phyloP scores from a whole-genome alignment of 2,113 vertebrate genomes.

The Leuciscus idus region DNA sequence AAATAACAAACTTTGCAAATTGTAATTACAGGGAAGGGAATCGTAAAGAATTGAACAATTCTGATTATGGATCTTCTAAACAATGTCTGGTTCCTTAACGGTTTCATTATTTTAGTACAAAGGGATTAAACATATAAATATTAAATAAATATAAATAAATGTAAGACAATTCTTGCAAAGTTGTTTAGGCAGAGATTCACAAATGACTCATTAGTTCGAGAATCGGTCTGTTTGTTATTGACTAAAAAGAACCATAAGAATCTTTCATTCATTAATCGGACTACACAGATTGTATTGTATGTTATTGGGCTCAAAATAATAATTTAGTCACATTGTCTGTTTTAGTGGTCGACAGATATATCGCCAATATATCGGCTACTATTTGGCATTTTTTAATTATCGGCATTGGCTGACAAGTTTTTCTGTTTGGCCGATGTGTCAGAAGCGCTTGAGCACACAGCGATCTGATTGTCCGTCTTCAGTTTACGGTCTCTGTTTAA shows the following conservation, averaged over 20 bases:
- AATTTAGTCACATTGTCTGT: neutral
- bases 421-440: no score
- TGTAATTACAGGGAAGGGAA: neutral
- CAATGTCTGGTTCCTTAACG: neutral
- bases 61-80: neutral
- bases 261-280: neutral
- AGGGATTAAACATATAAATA: neutral
- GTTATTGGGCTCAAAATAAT: neutral
- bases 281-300: neutral
- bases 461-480: no score
- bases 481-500: no score
- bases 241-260: neutral
- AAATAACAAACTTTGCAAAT: neutral
- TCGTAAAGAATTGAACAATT: neutral
- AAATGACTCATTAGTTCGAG: neutral
- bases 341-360: no score
- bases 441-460: no score
- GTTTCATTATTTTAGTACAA: neutral
- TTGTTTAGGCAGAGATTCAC: neutral
- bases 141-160: neutral
- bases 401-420: no score
- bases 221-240: neutral
- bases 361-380: no score
- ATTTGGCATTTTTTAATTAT: no score
- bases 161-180: neutral